These are phyloP conservation scores for Apus apus DNA, from an alignment of 2,113 vertebrate genomes.

Conservation along the genomic window DNA sequence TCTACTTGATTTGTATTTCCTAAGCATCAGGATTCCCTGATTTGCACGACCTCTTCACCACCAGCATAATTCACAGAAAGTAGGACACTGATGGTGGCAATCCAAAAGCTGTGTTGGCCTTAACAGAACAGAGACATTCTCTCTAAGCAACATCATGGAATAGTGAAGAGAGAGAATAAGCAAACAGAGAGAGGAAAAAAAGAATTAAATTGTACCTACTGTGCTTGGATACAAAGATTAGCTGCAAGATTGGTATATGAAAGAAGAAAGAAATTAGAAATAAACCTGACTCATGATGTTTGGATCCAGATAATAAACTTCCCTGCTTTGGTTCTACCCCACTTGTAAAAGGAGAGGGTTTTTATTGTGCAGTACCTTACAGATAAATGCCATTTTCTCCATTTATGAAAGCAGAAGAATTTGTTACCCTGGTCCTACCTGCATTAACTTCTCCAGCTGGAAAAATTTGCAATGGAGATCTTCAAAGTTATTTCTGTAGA, in stretches of 20 bases:
- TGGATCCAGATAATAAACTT: background rate
- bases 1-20: background rate
- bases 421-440: constrained; percentile 78
- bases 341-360: background rate
- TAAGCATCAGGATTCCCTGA: background rate
- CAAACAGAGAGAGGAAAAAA: background rate
- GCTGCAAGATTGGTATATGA: background rate
- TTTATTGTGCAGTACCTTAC: background rate
- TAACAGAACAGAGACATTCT: background rate
- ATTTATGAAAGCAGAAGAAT: background rate
- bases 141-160: background rate
- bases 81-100: background rate
- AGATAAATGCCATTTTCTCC: background rate
- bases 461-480: constrained; percentile 99
- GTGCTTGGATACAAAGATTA: background rate
- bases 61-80: background rate
- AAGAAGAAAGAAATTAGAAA: background rate
- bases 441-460: constrained; percentile 93
- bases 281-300: background rate
- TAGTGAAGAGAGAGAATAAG: background rate
- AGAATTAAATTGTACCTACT: background rate
- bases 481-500: constrained; percentile 99
- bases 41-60: background rate
- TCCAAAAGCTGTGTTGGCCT: background rate
- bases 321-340: background rate